Evolutionary conservation across 2,797 vertebrate species (phyloP), one percentile per base, ranked within the genome.

Genomic region (Lithobates pipiens): DNA sequence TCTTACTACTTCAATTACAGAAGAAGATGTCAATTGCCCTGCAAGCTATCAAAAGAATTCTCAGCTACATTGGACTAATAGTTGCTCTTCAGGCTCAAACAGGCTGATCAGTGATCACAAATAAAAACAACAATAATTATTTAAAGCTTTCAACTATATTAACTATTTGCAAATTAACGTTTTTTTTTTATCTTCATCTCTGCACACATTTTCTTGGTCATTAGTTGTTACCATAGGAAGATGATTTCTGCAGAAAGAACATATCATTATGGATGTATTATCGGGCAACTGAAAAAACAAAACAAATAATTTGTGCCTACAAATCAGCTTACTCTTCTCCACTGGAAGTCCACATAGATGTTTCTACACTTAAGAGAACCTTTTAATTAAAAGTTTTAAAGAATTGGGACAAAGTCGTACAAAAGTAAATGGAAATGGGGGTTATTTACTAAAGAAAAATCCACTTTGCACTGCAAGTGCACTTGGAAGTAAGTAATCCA

Each of bases 21-120:
- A 70, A 57, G 44, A 71, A 80, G 67, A 80, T 80, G 78, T 79
- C 78, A 71, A 18, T 39, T 32, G 29, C n/a, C n/a, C 29, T 71
- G 29, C 21, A 80, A 57, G 21, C 42, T 32, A 50, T 50, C 42
- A 36, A 23, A 32, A 34, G 44, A 80, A 71, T 10, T 10, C 4
- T 36, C 15, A 2, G 78, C 44, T 25, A 44, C 6, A 54, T 46
- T 25, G 32, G 63, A 18, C 36, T 69, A 18, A 46, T 29, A 13
- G 29, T 18, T 54, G 6, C 23, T n/a, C 32, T 80, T 18, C 25
- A 67, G 25, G 10, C 5, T 13, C 1, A 21, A 15, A 39, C 6
- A 32, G 34, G 39, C 23, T 69, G 15, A 29, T 44, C n/a, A 10
- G 65, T n/a, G n/a, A n/a, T n/a, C n/a, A n/a, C 27, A 34, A 23